A percentile compares a stretch with the other conserved stretches of the same genome.
phyloP scores from a whole-genome alignment of 2,113 vertebrate species.

The Boulengeromyrus knoepffleri region DNA sequence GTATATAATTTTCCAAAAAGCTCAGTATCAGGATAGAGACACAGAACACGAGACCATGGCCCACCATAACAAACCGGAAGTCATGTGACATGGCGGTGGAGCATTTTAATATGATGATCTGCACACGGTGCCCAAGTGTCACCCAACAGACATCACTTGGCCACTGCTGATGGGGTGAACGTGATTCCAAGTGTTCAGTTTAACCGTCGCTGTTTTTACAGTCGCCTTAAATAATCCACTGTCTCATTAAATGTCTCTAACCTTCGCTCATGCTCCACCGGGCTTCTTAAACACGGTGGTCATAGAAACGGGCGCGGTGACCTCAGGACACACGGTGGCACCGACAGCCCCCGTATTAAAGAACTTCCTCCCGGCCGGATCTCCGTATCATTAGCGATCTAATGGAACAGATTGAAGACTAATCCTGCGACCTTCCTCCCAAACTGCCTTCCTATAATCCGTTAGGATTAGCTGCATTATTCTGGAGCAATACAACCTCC shows the following conservation, averaged over 20 bases:
- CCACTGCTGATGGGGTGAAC: not conserved
- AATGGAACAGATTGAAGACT: not conserved
- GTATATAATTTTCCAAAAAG: not conserved
- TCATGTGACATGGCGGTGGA: not conserved
- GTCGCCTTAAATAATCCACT: not conserved
- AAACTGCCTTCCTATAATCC: not conserved
- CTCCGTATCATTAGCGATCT: slow-evolving; percentile 11
- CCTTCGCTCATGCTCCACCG: not conserved
- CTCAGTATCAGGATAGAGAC: not conserved
- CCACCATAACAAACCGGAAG: not conserved
- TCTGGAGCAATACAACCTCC: not conserved
- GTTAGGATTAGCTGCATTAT: slow-evolving; percentile 4
- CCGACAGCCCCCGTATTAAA: not conserved
- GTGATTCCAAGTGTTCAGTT: not conserved
- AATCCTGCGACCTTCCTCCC: not conserved
- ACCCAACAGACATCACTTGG: not conserved
- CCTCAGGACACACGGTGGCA: slow-evolving; percentile 7
- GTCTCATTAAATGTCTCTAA: not conserved
- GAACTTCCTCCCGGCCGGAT: not conserved
- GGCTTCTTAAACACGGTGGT: slow-evolving; percentile 1
- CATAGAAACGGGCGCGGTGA: slow-evolving; percentile 22
- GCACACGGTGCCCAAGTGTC: not conserved
- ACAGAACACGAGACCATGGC: not conserved
- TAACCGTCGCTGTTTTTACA: not conserved
- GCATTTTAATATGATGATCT: not conserved